Evolutionary conservation across 1,140 invertebrate species (phyloP).

Genomic region (Samia ricini): DNA sequence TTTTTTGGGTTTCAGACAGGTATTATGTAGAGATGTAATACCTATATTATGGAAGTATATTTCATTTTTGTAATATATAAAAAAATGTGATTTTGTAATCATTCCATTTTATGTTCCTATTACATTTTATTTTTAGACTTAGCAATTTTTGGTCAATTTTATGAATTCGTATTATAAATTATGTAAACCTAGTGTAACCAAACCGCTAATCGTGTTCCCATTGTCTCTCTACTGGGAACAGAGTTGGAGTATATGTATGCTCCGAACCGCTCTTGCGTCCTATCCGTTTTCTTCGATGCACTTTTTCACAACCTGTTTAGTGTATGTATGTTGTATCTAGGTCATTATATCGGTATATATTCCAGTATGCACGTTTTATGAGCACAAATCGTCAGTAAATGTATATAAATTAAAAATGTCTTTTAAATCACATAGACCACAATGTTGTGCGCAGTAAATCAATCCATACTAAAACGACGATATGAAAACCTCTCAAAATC

Average conservation of each 20-base stretch:
- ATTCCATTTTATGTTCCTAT: constrained; percentile 22
- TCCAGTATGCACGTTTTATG: constrained; percentile 44
- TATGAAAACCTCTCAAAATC: constrained; percentile 30
- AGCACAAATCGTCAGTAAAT: constrained; percentile 43
- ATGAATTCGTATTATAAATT: constrained; percentile 28
- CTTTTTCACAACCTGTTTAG: constrained; percentile 29
- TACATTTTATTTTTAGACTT: constrained; percentile 43
- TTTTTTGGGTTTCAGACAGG: neutral
- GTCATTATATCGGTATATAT: constrained; percentile 35
- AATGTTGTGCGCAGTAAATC: constrained; percentile 25
- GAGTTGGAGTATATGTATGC: neutral
- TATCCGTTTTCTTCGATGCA: constrained; percentile 29
- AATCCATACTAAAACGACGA: constrained; percentile 22
- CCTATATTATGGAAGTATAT: neutral
- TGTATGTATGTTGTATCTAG: constrained; percentile 40
- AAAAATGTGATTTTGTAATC: neutral
- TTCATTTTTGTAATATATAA: neutral
- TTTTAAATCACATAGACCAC: constrained; percentile 41
- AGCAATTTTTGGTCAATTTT: constrained; percentile 70
- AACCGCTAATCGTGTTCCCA: constrained; percentile 36
- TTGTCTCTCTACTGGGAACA: constrained; percentile 14
- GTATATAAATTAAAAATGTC: constrained; percentile 33
- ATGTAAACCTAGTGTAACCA: constrained; percentile 46
- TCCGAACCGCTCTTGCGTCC: constrained; percentile 22
- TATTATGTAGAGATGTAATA: neutral